Percentiles rank a stretch among this genome's conserved stretches.
Conservation (phyloP, 2,113 vertebrate species). For the Halcyon malimbica region DNA sequence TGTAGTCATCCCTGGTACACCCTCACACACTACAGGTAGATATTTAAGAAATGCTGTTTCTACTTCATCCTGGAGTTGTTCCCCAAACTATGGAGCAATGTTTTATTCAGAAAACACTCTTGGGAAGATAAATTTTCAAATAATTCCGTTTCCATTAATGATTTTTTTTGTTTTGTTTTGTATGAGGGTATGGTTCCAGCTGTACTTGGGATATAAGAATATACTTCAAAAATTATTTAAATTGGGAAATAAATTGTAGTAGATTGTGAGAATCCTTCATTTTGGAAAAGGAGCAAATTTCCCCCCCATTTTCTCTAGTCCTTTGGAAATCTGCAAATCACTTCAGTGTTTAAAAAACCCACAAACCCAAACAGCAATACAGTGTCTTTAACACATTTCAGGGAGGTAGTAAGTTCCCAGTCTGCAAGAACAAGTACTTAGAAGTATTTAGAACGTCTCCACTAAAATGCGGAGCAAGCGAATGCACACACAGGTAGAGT, state of each 20-base stretch:
- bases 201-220: background rate
- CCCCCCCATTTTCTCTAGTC: background rate
- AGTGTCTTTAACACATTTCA: background rate
- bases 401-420: background rate
- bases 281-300: background rate
- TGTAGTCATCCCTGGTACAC: background rate
- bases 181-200: background rate
- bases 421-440: background rate
- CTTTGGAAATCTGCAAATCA: background rate
- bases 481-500: background rate
- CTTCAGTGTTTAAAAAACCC: background rate
- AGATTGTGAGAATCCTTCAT: background rate
- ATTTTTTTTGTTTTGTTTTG: background rate
- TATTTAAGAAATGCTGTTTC: background rate
- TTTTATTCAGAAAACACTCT: background rate
- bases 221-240: background rate
- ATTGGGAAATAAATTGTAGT: background rate
- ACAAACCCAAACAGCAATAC: background rate
- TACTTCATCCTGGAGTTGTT: background rate
- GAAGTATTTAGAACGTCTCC: background rate
- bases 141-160: background rate
- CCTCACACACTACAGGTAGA: background rate
- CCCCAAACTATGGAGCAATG: background rate
- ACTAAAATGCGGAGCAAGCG: background rate
- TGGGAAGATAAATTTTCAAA: background rate